Percentiles rank a stretch among this genome's conserved stretches.
phyloP scores from a whole-genome alignment of 2,113 vertebrate species.

The Epinephelus moara region DNA sequence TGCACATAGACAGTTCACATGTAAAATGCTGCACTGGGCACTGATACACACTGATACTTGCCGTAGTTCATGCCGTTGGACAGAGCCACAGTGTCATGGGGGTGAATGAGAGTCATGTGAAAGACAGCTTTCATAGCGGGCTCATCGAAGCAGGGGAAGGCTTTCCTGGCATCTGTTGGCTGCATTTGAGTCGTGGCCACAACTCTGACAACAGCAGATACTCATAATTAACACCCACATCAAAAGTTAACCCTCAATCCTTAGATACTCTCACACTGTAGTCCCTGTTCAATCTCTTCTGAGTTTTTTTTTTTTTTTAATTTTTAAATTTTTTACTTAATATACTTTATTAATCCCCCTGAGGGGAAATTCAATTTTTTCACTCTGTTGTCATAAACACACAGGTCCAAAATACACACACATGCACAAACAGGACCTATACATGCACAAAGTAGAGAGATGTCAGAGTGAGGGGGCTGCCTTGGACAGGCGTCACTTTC shows the following conservation, averaged over 20 bases:
- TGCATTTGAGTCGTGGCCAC: conserved; percentile 96
- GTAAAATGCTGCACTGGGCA: not conserved
- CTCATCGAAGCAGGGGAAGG: conserved; percentile 96
- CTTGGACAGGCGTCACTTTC: too few species aligned
- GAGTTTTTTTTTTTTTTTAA: not conserved
- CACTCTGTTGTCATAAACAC: too few species aligned
- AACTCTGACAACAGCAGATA: conserved; percentile 80
- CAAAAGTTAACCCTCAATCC: not conserved
- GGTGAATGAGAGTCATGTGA: conserved; percentile 86
- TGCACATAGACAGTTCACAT: not conserved
- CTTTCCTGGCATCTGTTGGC: conserved; percentile 89
- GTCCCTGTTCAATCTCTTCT: not conserved
- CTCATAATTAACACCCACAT: not conserved
- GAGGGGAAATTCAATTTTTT: too few species aligned
- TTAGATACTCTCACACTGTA: not conserved
- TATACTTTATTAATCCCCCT: too few species aligned
- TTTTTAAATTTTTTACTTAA: too few species aligned
- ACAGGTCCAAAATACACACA: too few species aligned
- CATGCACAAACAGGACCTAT: too few species aligned
- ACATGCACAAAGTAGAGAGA: too few species aligned
- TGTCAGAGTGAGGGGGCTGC: too few species aligned
- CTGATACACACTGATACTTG: conserved; percentile 20
- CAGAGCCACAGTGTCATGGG: conserved; percentile 70
- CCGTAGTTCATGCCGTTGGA: conserved; percentile 87
- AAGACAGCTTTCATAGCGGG: conserved; percentile 94